Evolutionary conservation across 2,113 vertebrate genomes (phyloP).

Genomic region (Heterochromis multidens): DNA sequence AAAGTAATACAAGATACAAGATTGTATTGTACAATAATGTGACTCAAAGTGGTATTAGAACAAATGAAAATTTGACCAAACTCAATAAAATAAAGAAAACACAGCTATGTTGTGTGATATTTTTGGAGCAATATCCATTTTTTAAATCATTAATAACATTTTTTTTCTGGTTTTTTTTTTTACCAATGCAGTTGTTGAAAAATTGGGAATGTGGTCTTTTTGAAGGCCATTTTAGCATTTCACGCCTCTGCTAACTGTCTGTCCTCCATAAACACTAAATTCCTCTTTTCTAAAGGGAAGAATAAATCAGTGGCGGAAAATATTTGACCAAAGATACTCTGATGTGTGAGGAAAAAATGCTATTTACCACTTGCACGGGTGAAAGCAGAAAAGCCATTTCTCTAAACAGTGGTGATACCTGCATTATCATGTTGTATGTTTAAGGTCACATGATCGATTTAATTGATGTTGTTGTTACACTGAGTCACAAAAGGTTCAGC

Average conservation of each 20-base stretch:
- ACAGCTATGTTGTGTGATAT: not conserved
- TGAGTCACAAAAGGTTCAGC: constrained; percentile 25
- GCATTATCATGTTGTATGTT: not conserved
- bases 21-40: not conserved
- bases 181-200: not conserved
- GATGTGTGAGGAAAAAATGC: not conserved
- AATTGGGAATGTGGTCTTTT: not conserved
- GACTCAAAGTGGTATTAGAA: not conserved
- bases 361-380: not conserved
- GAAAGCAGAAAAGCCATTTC: not conserved
- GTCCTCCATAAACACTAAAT: not conserved
- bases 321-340: not conserved
- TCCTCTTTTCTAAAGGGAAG: not conserved
- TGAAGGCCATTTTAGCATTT: not conserved
- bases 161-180: not conserved
- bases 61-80: not conserved
- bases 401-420: not conserved
- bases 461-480: constrained; percentile 38
- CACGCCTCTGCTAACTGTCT: not conserved
- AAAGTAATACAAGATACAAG: not conserved
- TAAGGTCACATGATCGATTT: not conserved
- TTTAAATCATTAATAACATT: too few species aligned
- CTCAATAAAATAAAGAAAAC: not conserved
- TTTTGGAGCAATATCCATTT: too few species aligned
- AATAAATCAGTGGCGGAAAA: not conserved